Evolutionary conservation across 2,888 invertebrate genomes (phyloP).

Genomic region (Sarcophaga carnaria): DNA sequence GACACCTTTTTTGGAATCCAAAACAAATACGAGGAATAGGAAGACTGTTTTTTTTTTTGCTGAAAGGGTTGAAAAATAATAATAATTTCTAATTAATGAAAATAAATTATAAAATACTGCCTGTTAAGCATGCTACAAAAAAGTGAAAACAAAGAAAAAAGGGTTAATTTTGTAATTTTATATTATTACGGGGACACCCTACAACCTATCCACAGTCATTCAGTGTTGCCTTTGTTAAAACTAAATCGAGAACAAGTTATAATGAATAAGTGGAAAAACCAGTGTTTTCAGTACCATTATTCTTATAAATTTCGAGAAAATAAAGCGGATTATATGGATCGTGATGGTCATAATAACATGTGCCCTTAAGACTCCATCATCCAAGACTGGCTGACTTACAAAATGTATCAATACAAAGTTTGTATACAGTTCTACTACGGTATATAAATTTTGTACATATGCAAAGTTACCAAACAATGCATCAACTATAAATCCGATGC

Average conservation of each 20-base stretch:
- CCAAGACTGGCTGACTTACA: too few relatives aligned
- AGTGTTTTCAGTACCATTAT: too few relatives aligned
- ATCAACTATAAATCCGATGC: too few relatives aligned
- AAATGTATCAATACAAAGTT: too few relatives aligned
- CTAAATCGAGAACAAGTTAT: not conserved
- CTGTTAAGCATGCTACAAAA: constrained; percentile 44
- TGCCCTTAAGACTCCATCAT: too few relatives aligned
- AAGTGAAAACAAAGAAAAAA: constrained; percentile 37
- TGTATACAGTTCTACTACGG: too few relatives aligned
- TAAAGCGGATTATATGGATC: too few relatives aligned
- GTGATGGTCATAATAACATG: too few relatives aligned
- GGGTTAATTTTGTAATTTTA: constrained; percentile 59
- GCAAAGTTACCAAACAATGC: too few relatives aligned
- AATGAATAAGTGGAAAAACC: too few relatives aligned
- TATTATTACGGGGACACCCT: constrained; percentile 8
- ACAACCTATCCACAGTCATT: not conserved
- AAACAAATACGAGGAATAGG: not conserved
- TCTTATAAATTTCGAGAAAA: too few relatives aligned
- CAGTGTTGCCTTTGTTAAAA: not conserved
- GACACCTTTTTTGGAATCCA: constrained; percentile 57
- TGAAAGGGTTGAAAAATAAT: constrained; percentile 64
- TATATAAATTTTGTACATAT: too few relatives aligned
- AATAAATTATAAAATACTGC: constrained; percentile 76
- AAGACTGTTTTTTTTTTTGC: not conserved
- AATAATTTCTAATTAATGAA: constrained; percentile 78